phyloP scores from a whole-genome alignment of 2,113 vertebrate genomes.

The Heterocephalus glaber region DNA sequence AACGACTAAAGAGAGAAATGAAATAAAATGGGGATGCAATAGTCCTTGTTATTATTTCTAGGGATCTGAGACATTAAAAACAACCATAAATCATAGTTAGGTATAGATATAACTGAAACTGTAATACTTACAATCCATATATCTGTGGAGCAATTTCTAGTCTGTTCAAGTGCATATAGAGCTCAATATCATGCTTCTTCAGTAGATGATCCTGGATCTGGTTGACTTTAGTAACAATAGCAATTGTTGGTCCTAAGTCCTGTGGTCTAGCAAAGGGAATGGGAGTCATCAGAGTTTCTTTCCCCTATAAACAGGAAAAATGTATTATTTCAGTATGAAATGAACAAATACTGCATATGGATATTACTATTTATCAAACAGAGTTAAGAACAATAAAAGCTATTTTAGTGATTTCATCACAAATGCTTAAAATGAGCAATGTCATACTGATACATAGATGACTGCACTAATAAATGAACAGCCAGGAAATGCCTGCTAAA shows the following conservation, averaged over 20 bases:
- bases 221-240: constrained; percentile 98
- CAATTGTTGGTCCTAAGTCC: constrained; percentile 96
- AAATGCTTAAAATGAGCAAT: not conserved
- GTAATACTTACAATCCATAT: constrained; percentile 95
- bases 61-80: not conserved
- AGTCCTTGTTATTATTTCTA: not conserved
- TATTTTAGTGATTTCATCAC: not conserved
- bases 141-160: constrained; percentile 99
- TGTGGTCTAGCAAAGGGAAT: constrained; percentile 97
- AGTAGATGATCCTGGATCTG: constrained; percentile 98
- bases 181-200: constrained; percentile 96
- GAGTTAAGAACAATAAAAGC: not conserved
- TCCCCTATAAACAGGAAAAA: constrained; percentile 87
- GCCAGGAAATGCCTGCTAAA: not conserved
- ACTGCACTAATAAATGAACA: not conserved
- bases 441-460: not conserved
- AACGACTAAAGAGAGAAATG: not conserved
- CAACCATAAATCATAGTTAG: not conserved
- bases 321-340: constrained; percentile 59
- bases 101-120: not conserved
- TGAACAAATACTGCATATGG: not conserved
- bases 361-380: not conserved
- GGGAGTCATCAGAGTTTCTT: constrained; percentile 94
- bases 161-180: constrained; percentile 98
- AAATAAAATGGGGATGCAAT: not conserved